Base-by-base conservation (phyloP, 2,797 vertebrate genomes). In the Oreortyx pictus region DNA sequence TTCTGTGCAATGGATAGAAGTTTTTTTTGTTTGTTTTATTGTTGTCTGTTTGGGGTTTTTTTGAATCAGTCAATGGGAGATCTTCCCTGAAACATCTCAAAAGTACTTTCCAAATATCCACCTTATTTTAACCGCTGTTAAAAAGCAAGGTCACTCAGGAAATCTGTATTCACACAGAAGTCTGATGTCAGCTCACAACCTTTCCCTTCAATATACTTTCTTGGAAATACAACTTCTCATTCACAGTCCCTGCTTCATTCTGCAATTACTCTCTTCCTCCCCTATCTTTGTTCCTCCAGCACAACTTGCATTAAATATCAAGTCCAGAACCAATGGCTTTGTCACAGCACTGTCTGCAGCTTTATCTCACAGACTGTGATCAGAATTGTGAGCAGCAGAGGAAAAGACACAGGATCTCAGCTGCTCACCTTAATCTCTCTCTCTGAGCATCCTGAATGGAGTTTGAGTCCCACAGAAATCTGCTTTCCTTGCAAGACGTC, bases 261-360 rank as follows among this genome's bases (percentile, higher is more conserved):
- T 73, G 25, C 64, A 39, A 65, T 79, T 82, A 64, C 16, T 86
- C 83, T 43, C 70, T 18, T 60, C n/a, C 56, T 88, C 35, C 41
- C 4, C 0, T 60, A 61, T 52, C 46, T 82, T 77, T 76, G 60
- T 15, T 92, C 75, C 79, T 89, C 76, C 68, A 80, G 66, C 76
- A 86, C n/a, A 72, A 68, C 81, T 75, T n/a, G 39, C 68, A 62
- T 68, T 68, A 50, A 80, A 77, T 16, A 22, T 37, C 72, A 93
- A 35, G 18, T 84, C 49, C 82, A 83, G 80, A 94, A 57, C 66
- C 89, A 82, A 86, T 25, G 75, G 46, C 18, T 92, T 87, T 75
- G 83, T 89, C 86, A 82, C 12, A 11, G 78, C 73, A 61, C 56
- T 0, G 4, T 54, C 64, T 74, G 81, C 56, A 82, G 39, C 6